Evolutionary conservation across 1,140 invertebrate species (phyloP).

Genomic region (Pissodes strobi): DNA sequence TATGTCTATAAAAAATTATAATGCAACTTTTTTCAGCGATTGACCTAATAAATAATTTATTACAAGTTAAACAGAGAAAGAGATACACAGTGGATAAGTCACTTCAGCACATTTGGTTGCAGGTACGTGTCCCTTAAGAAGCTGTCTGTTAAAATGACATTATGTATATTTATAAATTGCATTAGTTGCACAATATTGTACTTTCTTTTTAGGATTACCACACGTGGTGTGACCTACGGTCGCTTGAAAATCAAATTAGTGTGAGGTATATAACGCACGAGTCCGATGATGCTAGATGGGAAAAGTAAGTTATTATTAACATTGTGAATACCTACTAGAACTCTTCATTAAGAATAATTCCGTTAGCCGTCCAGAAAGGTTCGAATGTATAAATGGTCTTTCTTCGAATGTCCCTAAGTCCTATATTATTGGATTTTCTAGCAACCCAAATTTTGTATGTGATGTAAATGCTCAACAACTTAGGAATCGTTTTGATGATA

Average conservation of each 20-base stretch:
- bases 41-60: constrained; percentile 95
- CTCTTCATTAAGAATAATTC: too few species aligned
- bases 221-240: constrained; percentile 92
- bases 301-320: constrained; percentile 52
- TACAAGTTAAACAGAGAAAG: constrained; percentile 98
- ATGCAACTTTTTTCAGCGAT: constrained; percentile 76
- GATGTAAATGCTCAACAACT: too few species aligned
- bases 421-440: too few species aligned
- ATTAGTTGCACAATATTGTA: constrained; percentile 12
- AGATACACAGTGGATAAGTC: constrained; percentile 97
- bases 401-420: too few species aligned
- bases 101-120: constrained; percentile 91
- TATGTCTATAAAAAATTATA: background rate
- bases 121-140: constrained; percentile 60
- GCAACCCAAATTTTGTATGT: too few species aligned
- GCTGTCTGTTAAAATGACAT: too few species aligned
- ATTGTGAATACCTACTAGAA: too few species aligned
- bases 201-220: constrained; percentile 78
- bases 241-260: constrained; percentile 83
- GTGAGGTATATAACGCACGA: constrained; percentile 93
- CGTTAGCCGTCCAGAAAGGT: too few species aligned
- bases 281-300: constrained; percentile 93
- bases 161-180: background rate
- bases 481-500: too few species aligned
- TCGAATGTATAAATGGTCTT: too few species aligned